Conservation (phyloP, 37 sponge, comb jelly and placozoan genomes). For the Sycon ciliatum region DNA sequence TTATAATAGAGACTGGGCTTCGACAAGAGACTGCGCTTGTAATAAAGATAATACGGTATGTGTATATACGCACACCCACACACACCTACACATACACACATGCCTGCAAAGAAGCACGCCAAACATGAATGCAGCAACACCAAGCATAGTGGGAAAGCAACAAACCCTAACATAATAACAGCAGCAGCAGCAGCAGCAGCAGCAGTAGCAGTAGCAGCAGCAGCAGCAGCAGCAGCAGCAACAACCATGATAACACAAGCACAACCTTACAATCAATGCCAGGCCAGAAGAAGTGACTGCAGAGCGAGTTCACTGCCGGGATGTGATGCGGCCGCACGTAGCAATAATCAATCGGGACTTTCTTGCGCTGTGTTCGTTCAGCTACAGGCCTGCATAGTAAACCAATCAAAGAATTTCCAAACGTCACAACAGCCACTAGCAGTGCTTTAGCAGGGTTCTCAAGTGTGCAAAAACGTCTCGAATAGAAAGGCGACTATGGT, state of each 20-base stretch:
- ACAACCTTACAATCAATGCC: slow-evolving; percentile 46
- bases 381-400: too few relatives aligned
- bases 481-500: not conserved
- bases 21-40: too few relatives aligned
- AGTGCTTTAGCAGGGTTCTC: not conserved
- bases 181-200: not conserved
- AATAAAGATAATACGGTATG: too few relatives aligned
- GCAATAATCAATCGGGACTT: slow-evolving; percentile 47
- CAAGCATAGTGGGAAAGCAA: too few relatives aligned
- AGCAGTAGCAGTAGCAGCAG: not conserved
- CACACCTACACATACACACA: too few relatives aligned
- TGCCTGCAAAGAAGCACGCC: too few relatives aligned
- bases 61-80: too few relatives aligned
- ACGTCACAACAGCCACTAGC: not conserved
- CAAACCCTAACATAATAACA: not conserved
- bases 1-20: too few relatives aligned
- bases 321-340: slow-evolving; percentile 61
- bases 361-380: too few relatives aligned
- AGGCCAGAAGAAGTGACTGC: slow-evolving; percentile 63
- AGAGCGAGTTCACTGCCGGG: slow-evolving; percentile 46
- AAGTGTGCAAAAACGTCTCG: not conserved
- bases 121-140: too few relatives aligned
- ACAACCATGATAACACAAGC: not conserved
- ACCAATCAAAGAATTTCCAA: too few relatives aligned
- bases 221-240: not conserved